Percentiles rank a stretch among this genome's conserved stretches.
Conservation (phyloP, 2,888 invertebrate species). For the Epinotia nisella region DNA sequence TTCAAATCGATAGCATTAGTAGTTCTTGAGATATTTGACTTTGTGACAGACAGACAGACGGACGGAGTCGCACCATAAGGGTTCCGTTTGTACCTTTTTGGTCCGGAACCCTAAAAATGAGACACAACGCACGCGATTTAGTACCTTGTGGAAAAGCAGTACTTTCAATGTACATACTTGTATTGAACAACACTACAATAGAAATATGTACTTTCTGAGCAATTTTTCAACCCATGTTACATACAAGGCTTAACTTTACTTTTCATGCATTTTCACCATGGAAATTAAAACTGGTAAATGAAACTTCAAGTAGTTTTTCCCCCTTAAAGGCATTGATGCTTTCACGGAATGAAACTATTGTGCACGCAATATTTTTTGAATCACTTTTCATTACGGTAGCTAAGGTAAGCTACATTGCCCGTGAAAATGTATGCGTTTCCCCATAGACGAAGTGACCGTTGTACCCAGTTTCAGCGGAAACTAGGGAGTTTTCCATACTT, state of each 20-base stretch:
- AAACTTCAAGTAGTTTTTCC: conserved; percentile 2
- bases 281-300: neutral
- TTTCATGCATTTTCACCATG: neutral
- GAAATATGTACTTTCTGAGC: neutral
- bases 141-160: too few relatives aligned
- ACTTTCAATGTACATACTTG: too few relatives aligned
- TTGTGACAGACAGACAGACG: too few relatives aligned
- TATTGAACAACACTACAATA: too few relatives aligned
- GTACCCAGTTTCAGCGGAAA: conserved; percentile 33
- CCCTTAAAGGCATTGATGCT: conserved; percentile 27
- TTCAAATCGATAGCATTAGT: too few relatives aligned
- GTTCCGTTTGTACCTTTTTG: too few relatives aligned
- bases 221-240: too few relatives aligned
- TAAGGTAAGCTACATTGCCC: conserved; percentile 53
- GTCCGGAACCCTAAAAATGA: too few relatives aligned
- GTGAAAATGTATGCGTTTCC: conserved; percentile 54
- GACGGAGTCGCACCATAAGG: too few relatives aligned
- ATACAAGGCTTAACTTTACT: neutral
- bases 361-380: conserved; percentile 41
- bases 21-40: too few relatives aligned
- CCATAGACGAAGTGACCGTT: conserved; percentile 11
- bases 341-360: conserved; percentile 27
- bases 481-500: neutral
- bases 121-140: too few relatives aligned
- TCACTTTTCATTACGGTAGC: conserved; percentile 45